Base-by-base conservation (phyloP, 2,113 vertebrate species). In the Colistium nudipinnis region DNA sequence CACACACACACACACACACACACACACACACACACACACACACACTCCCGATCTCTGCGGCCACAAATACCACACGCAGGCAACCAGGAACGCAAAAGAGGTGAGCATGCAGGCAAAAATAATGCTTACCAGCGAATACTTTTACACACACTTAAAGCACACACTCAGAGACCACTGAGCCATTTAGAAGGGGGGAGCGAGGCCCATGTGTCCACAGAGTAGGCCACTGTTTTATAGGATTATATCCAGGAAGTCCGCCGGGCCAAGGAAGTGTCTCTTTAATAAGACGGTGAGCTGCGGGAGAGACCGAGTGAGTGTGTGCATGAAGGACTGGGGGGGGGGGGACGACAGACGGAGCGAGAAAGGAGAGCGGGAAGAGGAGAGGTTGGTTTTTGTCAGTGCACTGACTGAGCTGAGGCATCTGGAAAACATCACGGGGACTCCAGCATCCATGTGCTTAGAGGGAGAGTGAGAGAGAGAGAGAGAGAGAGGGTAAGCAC, bases 381-480 rank as follows among this genome's bases (percentile, higher is more conserved):
- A 83, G 74, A 76, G 60, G 74, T 71, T 48, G 45, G 65, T 55
- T 84, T 74, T 74, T 72, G 62, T 87, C 81, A 78, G 62, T 77
- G 85, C 28, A 43, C 71, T 83, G 54, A n/a, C 54, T 62, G 82
- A 87, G 75, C 82, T 81, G 54, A 72, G 41, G 77, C 91, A 92
- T 93, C 90, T 93, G 90, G 91, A 93, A 90, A 86, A 82, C 59
- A 92, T 91, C 85, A 91, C 38, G 28, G 78, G 81, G 86, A 90
- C 86, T 90, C 83, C 88, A 80, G 80, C 82, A 86, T 90, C 86
- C 71, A 72, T 87, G 83, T 73, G 77, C 84, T 74, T 52, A 78
- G 65, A 78, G n/a, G n/a, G n/a, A n/a, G n/a, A n/a, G n/a, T n/a
- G n/a, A n/a, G n/a, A n/a, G n/a, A n/a, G n/a, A n/a, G 82, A 82